These are phyloP conservation scores for Hemistola chrysoprasaria DNA, from an alignment of 2,888 invertebrate species.

Conservation along the genomic window DNA sequence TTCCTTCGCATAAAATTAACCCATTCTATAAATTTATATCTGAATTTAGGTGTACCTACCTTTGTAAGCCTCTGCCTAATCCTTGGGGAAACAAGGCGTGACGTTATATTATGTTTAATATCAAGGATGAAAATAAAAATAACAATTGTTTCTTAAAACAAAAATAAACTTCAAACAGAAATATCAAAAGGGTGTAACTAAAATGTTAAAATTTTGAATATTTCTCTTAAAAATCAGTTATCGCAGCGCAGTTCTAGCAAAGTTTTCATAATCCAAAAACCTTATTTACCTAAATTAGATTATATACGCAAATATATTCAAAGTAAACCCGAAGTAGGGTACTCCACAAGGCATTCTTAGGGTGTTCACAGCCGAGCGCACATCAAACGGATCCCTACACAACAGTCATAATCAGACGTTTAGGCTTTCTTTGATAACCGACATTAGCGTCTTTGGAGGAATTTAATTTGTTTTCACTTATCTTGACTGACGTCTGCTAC, in stretches of 20 bases:
- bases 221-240: background rate
- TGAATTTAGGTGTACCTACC: too few species aligned
- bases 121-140: too few species aligned
- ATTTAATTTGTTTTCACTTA: constrained; percentile 73
- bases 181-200: too few species aligned
- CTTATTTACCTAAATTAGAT: constrained; percentile 29
- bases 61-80: too few species aligned
- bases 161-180: too few species aligned
- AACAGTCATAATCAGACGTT: constrained; percentile 70
- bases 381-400: constrained; percentile 63
- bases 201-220: too few species aligned
- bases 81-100: too few species aligned
- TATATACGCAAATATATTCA: constrained; percentile 30
- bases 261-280: constrained; percentile 17
- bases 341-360: constrained; percentile 70
- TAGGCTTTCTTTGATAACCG: constrained; percentile 76
- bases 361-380: constrained; percentile 53
- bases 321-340: constrained; percentile 27
- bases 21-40: too few species aligned
- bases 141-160: too few species aligned
- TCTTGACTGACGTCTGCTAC: constrained; percentile 34
- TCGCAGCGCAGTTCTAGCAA: constrained; percentile 3
- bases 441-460: constrained; percentile 67
- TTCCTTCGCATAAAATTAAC: too few species aligned
- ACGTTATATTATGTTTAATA: too few species aligned